Percentiles rank a stretch among this genome's conserved stretches.
Conservation (phyloP, 2,113 vertebrate species). For the Sander vitreus region DNA sequence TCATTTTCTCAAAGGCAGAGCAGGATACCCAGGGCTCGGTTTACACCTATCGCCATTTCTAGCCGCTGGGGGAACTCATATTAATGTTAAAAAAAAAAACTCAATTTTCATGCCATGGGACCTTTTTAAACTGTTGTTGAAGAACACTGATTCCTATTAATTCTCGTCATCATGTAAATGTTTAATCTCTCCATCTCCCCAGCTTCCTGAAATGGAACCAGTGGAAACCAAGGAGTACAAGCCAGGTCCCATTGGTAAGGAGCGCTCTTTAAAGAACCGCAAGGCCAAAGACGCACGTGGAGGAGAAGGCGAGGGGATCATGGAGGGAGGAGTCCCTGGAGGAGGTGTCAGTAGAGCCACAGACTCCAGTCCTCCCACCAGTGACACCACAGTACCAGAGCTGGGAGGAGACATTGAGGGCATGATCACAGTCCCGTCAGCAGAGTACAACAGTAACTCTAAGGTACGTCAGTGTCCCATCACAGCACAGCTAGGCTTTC, state of each 20-base stretch:
- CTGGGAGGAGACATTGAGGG: slow-evolving; percentile 93
- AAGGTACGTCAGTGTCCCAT: slow-evolving; percentile 85
- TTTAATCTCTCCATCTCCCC: not conserved
- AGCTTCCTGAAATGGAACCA: slow-evolving; percentile 95
- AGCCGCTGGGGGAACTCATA: too few species aligned
- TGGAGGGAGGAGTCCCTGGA: slow-evolving; percentile 86
- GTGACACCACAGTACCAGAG: slow-evolving; percentile 90
- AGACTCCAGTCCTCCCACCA: slow-evolving; percentile 87
- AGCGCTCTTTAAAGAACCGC: slow-evolving; percentile 96
- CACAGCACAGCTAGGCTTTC: not conserved
- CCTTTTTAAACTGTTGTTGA: not conserved
- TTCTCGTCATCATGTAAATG: not conserved
- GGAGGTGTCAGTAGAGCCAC: slow-evolving; percentile 83
- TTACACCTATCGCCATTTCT: too few species aligned
- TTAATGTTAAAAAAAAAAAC: too few species aligned
- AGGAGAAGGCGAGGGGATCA: slow-evolving; percentile 87
- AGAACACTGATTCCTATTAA: not conserved
- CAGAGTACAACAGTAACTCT: slow-evolving; percentile 89
- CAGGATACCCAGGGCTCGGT: too few species aligned
- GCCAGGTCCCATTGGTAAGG: slow-evolving; percentile 98
- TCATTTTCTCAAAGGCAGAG: too few species aligned
- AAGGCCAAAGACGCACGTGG: slow-evolving; percentile 96
- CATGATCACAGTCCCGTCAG: slow-evolving; percentile 93
- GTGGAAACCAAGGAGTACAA: slow-evolving; percentile 97
- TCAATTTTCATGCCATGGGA: too few species aligned